Evolutionary conservation across 2,113 vertebrate species (phyloP).

Genomic region (Ancistrus triradiatus): DNA sequence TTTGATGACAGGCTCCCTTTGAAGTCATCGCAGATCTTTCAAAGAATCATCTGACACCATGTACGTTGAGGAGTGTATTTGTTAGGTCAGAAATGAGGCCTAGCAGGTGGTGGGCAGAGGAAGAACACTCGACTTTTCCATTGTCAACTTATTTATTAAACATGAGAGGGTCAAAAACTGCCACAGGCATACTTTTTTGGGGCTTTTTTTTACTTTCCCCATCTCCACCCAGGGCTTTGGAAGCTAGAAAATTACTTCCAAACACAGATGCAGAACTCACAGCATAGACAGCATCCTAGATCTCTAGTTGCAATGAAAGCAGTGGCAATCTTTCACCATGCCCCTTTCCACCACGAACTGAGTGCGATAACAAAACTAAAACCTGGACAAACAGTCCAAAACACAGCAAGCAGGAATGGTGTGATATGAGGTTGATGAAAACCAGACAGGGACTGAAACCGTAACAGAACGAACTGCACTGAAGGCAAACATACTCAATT

Average conservation of each 20-base stretch:
- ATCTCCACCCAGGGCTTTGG: neutral
- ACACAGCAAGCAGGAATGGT: too few relatives aligned
- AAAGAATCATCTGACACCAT: constrained; percentile 46
- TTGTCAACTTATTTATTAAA: constrained; percentile 45
- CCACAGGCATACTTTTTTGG: constrained; percentile 5
- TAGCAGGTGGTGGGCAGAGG: neutral
- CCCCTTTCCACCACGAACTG: constrained; percentile 47
- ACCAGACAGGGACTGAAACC: constrained; percentile 54
- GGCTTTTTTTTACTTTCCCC: constrained; percentile 1
- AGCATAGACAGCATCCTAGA: constrained; percentile 42
- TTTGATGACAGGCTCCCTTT: constrained; percentile 54
- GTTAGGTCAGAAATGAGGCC: constrained; percentile 36
- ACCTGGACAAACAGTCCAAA: constrained; percentile 6
- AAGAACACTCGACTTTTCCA: constrained; percentile 27
- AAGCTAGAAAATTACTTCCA: neutral
- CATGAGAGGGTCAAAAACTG: constrained; percentile 48
- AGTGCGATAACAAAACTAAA: too few relatives aligned
- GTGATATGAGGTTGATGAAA: too few relatives aligned
- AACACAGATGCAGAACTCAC: constrained; percentile 29
- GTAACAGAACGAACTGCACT: too few relatives aligned
- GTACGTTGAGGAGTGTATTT: constrained; percentile 35
- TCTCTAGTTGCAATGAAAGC: constrained; percentile 51
- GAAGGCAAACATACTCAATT: too few relatives aligned
- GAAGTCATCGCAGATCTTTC: constrained; percentile 46
- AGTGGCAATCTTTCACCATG: constrained; percentile 15